phyloP scores from a whole-genome alignment of 2,888 invertebrate genomes.

The Thyatira batis region DNA sequence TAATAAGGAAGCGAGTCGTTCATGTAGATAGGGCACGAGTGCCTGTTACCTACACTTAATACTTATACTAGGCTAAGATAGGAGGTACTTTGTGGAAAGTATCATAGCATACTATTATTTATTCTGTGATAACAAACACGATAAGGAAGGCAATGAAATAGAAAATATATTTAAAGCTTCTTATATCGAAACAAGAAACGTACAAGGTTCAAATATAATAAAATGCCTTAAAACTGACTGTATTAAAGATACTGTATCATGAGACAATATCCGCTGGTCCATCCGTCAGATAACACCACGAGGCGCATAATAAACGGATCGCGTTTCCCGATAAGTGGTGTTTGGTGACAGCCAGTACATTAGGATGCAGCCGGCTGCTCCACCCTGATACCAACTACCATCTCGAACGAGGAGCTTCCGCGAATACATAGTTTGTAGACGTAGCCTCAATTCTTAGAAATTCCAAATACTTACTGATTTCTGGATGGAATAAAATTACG shows the following conservation, averaged over 20 bases:
- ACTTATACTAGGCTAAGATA: no score
- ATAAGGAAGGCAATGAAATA: no score
- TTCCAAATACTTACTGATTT: neutral
- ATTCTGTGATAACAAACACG: no score
- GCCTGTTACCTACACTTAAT: no score
- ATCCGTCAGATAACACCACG: slow-evolving; percentile 46
- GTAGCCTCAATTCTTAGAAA: slow-evolving; percentile 24
- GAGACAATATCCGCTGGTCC: neutral
- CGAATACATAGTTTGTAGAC: slow-evolving; percentile 31
- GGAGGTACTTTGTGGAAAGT: no score
- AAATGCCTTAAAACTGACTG: neutral
- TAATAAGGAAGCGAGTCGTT: no score
- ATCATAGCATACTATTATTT: no score
- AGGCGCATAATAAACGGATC: slow-evolving; percentile 57
- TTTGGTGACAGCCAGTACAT: slow-evolving; percentile 43
- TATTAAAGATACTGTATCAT: neutral
- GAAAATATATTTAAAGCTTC: no score
- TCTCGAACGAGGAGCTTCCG: slow-evolving; percentile 37
- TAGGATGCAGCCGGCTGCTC: slow-evolving; percentile 48
- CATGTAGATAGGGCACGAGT: no score
- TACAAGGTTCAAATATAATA: no score
- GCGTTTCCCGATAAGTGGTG: slow-evolving; percentile 53
- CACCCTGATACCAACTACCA: slow-evolving; percentile 38
- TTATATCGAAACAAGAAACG: no score
- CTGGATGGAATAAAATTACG: neutral